phyloP scores from a whole-genome alignment of 2,888 invertebrate species.

The Melanchra persicariae region DNA sequence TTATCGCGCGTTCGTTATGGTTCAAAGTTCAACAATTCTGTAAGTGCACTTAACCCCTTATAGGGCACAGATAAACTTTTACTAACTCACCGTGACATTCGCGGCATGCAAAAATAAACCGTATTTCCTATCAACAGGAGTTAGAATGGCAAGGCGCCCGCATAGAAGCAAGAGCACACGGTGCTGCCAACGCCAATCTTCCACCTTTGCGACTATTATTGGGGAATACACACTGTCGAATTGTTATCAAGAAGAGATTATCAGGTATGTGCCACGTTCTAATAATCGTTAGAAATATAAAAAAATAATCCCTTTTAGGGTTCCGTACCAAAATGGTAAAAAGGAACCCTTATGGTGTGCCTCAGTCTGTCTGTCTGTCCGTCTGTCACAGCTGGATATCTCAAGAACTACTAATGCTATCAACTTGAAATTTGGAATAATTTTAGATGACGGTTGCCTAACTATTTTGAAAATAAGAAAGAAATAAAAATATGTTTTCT shows the following conservation, averaged over 20 bases:
- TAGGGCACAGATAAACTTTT: neutral
- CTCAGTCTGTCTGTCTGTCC: too few relatives aligned
- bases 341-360: too few relatives aligned
- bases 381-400: too few relatives aligned
- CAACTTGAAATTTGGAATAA: too few relatives aligned
- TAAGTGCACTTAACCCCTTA: neutral
- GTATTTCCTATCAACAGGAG: slow-evolving; percentile 86
- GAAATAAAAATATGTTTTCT: too few relatives aligned
- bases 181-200: slow-evolving; percentile 86
- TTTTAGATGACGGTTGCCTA: too few relatives aligned
- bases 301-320: too few relatives aligned
- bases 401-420: too few relatives aligned
- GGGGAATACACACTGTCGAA: slow-evolving; percentile 98
- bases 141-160: slow-evolving; percentile 99
- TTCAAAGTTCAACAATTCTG: neutral
- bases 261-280: slow-evolving; percentile 90
- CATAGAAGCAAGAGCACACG: slow-evolving; percentile 96
- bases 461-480: too few relatives aligned
- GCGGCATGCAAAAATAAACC: slow-evolving; percentile 10
- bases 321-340: too few relatives aligned
- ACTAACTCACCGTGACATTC: too few relatives aligned
- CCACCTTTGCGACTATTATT: slow-evolving; percentile 98
- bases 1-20: rapidly evolving
- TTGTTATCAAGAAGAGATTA: slow-evolving; percentile 98
- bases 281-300: too few relatives aligned